Percentiles rank a stretch among this genome's conserved stretches.
Conservation (phyloP, 2,888 invertebrate genomes). For the Caenorhabditis wallacei region DNA sequence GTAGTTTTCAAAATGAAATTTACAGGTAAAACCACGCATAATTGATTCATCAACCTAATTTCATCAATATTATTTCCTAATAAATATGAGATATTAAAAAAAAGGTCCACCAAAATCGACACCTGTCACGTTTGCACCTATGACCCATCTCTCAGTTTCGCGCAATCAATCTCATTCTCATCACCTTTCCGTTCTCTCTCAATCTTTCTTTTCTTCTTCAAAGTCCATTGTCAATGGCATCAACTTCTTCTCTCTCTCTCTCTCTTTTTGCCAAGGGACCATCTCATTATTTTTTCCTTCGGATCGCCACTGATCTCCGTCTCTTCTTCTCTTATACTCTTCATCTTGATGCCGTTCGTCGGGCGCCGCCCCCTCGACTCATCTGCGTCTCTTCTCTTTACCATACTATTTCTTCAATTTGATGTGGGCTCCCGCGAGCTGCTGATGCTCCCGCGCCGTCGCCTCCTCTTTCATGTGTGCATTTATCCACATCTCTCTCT, state of each 20-base stretch:
- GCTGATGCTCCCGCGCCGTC: constrained; percentile 53
- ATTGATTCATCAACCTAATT: no score
- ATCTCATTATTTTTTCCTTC: constrained; percentile 57
- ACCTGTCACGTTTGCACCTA: constrained; percentile 52
- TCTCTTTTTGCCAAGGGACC: constrained; percentile 39
- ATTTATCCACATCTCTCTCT: constrained; percentile 57
- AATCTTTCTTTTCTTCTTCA: constrained; percentile 5
- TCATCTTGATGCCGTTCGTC: constrained; percentile 51
- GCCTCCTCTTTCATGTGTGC: constrained; percentile 59
- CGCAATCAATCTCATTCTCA: constrained; percentile 63
- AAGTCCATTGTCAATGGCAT: constrained; percentile 51
- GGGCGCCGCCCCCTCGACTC: constrained; percentile 64
- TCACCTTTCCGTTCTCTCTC: constrained; percentile 43
- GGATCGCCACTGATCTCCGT: constrained; percentile 52
- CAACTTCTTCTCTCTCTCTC: constrained; percentile 4
- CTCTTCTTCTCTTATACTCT: constrained; percentile 43
- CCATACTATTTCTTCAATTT: constrained; percentile 41
- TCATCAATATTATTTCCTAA: no score
- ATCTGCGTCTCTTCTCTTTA: constrained; percentile 36
- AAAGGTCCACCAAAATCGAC: constrained; percentile 40
- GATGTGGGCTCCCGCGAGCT: constrained; percentile 59
- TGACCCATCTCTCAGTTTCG: constrained; percentile 59
- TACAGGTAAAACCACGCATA: no score
- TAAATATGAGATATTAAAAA: constrained; percentile 23
- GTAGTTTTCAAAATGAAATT: background rate